Evolutionary conservation across 1,140 invertebrate species (phyloP), one percentile per base, ranked within the genome.

Genomic region (Drosophila nasuta): DNA sequence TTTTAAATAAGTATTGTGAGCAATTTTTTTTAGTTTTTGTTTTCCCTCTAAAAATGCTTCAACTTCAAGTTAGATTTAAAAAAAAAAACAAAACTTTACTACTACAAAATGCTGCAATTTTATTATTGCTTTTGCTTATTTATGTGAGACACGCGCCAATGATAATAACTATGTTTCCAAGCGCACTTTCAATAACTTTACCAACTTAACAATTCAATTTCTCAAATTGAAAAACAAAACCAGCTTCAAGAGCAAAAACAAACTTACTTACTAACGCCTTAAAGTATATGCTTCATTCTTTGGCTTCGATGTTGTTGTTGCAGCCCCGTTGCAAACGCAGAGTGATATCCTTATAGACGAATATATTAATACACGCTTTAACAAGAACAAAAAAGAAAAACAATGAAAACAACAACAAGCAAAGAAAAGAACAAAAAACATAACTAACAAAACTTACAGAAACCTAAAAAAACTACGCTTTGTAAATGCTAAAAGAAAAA

Each of bases 331-430:
- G 35, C 63, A 51, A 66, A 54, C 71, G 79, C 79, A 74, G 60
- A 83, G 89, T 91, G 89, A 91, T 91, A 91, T 91, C 89, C 82
- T 75, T 68, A 79, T 80, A 77, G 87, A 77, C 81, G 85, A 89
- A 91, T 91, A 91, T 86, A 89, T 91, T 91, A 91, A 91, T 87
- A 89, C 83, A 91, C 88, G 81, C 82, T 91, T 87, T 76, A 76
- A 56, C 13, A 45, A 68, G 58, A 52, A 60, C 20, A 56, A 28
- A 41, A 60, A 66, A 28, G 38, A 52, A 62, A 62, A 48, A 30
- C 30, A 25, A 69, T 65, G 49, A 76, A 75, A 71, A 54, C 11
- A 38, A 38, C 66, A 68, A 76, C 62, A 74, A 82, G 30, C 38
- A 52, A 48, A 49, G 51, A 66, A 48, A n/a, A n/a, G n/a, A n/a